Conservation (phyloP, 2,797 vertebrate genomes). For the Pseudochaenichthys georgianus region DNA sequence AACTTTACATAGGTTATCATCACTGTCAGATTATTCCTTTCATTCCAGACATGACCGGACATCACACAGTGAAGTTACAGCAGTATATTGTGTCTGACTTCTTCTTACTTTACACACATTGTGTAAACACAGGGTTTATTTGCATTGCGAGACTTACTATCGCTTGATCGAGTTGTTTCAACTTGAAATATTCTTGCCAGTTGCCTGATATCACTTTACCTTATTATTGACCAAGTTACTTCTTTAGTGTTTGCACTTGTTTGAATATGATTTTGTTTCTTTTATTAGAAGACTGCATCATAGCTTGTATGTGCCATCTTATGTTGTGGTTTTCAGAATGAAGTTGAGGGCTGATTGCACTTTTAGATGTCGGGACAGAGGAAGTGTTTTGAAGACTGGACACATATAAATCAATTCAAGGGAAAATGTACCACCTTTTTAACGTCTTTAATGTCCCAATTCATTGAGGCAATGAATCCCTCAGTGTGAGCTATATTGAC, state of each 20-base stretch:
- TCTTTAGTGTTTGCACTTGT: constrained; percentile 41
- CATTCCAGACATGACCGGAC: constrained; percentile 20
- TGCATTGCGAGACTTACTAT: neutral
- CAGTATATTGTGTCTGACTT: constrained; percentile 49
- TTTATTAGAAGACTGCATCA: neutral
- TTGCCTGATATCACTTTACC: constrained; percentile 25
- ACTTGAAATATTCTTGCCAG: constrained; percentile 40
- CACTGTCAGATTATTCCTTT: constrained; percentile 14
- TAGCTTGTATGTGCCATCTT: constrained; percentile 19
- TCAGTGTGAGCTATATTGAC: too few relatives aligned
- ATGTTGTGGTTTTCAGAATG: constrained; percentile 19
- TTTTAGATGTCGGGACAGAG: constrained; percentile 2
- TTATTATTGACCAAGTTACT: constrained; percentile 49
- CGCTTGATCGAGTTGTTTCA: neutral
- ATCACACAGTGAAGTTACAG: constrained; percentile 1
- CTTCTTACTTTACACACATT: constrained; percentile 1
- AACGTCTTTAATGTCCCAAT: too few relatives aligned
- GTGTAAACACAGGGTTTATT: constrained; percentile 30
- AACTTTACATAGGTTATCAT: neutral
- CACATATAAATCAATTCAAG: neutral
- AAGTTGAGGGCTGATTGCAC: constrained; percentile 38
- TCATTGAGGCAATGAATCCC: too few relatives aligned
- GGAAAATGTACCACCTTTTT: too few relatives aligned
- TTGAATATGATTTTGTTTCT: constrained; percentile 17
- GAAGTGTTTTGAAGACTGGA: neutral